phyloP scores from a whole-genome alignment of 2,113 vertebrate species.

The Heterotilapia buettikoferi region DNA sequence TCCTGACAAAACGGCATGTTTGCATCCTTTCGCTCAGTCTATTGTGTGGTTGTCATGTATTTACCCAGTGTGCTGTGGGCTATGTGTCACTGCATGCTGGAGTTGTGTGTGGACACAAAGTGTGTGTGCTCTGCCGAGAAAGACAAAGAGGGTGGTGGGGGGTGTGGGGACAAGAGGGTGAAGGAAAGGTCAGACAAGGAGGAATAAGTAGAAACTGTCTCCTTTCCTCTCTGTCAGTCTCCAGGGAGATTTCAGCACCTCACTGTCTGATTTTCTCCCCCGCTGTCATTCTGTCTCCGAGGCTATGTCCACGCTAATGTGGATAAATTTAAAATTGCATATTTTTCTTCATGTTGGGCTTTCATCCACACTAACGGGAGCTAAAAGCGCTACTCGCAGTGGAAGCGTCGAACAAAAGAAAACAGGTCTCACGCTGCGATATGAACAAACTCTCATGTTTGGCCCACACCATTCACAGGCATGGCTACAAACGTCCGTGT shows the following conservation, averaged over 20 bases:
- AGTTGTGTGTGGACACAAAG: background rate
- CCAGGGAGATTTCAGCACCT: slow-evolving; percentile 13
- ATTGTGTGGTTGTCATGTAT: background rate
- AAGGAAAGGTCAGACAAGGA: slow-evolving; percentile 27
- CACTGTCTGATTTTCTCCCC: slow-evolving; percentile 8
- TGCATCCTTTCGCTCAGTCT: background rate
- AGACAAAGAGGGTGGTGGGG: background rate
- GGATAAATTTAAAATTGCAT: background rate
- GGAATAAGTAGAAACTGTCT: slow-evolving; percentile 15
- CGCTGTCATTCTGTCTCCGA: background rate
- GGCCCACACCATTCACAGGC: background rate
- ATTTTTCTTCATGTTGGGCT: background rate
- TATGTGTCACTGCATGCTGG: background rate
- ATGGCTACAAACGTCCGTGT: background rate
- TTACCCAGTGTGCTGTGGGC: slow-evolving; percentile 3
- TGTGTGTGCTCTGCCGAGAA: background rate
- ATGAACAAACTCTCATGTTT: background rate
- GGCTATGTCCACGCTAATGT: background rate
- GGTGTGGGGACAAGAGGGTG: background rate
- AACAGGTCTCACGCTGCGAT: background rate
- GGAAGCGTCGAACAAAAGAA: background rate
- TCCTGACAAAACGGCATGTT: background rate
- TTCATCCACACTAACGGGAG: background rate
- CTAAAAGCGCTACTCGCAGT: background rate
- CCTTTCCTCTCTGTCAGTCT: background rate